Base-by-base conservation (phyloP, 2,113 vertebrate genomes). In the Pagrus major region DNA sequence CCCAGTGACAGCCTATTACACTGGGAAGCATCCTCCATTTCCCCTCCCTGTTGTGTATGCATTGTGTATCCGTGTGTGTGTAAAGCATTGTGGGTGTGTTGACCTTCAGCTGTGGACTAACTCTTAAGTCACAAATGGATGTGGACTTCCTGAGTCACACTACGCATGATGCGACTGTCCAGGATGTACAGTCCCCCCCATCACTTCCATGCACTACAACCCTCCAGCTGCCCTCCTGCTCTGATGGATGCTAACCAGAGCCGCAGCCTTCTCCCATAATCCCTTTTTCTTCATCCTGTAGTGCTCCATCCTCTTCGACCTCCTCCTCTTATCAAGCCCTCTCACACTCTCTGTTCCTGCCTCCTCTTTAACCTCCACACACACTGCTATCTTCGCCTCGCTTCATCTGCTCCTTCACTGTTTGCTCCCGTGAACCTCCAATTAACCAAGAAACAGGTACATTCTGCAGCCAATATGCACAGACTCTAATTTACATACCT, bases 71-170 rank as follows among this genome's bases (percentile, higher is more conserved):
- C 71, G 61, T 71, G 65, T 8, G 11, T 76, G n/a, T 63, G 33
- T 15, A n/a, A 61, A 74, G 69, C 73, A 37, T n/a, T 58, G 68
- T 59, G 27, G 35, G 47, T 71, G 41, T 64, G 49, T 41, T 83
- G 66, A 89, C 71, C 83, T 85, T 87, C 78, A 83, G 41, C 80
- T 78, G 66, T 39, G 69, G 15, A 1, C 23, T 33, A 41, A 27
- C 47, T n/a, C n/a, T 54, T 6, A 56, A 37, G 76, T 51, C 44
- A 37, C 68, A 64, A 67, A 58, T 31, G 44, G 60, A 73, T 37
- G 15, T 55, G 37, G 16, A 15, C 25, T 67, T 51, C 70, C 47
- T 55, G 52, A 67, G 44, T 46, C 41, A 31, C 29, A 75, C 21
- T 9, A 15, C 9, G 3, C 27, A 54, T 59, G 49, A 23, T 44